Evolutionary conservation across 2,888 invertebrate genomes (phyloP).

Genomic region (Criorhina ranunculi): DNA sequence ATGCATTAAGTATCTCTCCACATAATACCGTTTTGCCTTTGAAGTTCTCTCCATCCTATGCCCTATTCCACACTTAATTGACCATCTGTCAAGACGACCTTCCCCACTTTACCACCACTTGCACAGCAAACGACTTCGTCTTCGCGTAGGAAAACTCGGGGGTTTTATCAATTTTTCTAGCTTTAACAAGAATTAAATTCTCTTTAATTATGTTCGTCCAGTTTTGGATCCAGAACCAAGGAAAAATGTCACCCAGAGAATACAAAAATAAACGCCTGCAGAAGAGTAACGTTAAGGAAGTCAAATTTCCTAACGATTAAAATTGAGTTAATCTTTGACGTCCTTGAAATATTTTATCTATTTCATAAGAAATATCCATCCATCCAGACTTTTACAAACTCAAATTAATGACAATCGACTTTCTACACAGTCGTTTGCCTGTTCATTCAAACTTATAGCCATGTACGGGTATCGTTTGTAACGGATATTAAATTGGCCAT

Average conservation of each 20-base stretch:
- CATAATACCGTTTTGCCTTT: slow-evolving; percentile 51
- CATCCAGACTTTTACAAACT: not conserved
- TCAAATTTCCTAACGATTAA: slow-evolving; percentile 39
- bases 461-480: not conserved
- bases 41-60: slow-evolving; percentile 32
- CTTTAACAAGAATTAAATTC: slow-evolving; percentile 46
- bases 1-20: slow-evolving; percentile 51
- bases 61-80: slow-evolving; percentile 47
- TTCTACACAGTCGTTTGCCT: not conserved
- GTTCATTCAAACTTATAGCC: too few relatives aligned
- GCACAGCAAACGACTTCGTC: not conserved
- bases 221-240: not conserved
- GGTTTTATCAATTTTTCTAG: slow-evolving; percentile 40
- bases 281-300: not conserved
- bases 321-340: slow-evolving; percentile 45
- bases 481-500: slow-evolving; percentile 65
- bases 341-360: slow-evolving; percentile 26
- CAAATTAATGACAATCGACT: slow-evolving; percentile 26
- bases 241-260: slow-evolving; percentile 12
- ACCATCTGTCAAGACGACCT: slow-evolving; percentile 40
- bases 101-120: not conserved
- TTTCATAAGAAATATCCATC: not conserved
- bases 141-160: not conserved
- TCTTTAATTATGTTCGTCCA: slow-evolving; percentile 39
- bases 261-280: not conserved